Evolutionary conservation across 1,140 invertebrate genomes (phyloP), one percentile per base, ranked within the genome.

Genomic region (Procambarus clarkii): DNA sequence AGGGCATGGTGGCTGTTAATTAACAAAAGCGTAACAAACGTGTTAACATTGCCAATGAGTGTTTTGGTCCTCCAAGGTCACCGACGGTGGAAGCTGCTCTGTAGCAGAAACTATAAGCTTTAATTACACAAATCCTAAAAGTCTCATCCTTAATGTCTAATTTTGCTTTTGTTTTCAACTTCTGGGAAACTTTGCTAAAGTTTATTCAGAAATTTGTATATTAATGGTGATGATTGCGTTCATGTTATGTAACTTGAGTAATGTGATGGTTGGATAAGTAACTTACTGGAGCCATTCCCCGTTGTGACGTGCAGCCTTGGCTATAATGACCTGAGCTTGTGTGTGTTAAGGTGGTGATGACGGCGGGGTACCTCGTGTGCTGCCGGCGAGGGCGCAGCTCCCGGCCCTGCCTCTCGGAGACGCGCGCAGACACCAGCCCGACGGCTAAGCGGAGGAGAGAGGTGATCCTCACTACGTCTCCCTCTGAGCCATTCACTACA

Each of bases 401-500:
- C 69, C 46, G 7, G 15, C 13, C 21, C 9, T 9, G 21, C 46
- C 18, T 46, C 1, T 18, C 46, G 9, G n/a, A 48, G 21, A 3
- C 8, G n/a, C 2, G 2, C 0, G 54, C 18, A 54, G 2, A 48
- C 8, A 3, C 2, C 18, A 2, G 0, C n/a, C 15, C n/a, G n/a
- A 5, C 21, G 18, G 3, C 9, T 18, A 24, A 54, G 9, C 18
- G 15, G 3, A 77, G 58, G 11, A 21, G 78, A 9, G 13, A 54
- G 21, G 24, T 48, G 54, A n/a, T 80, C 2, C 44, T 80, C 18
- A 80, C 78, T 3, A 80, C 78, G 5, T 54, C 78, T 5, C 78
- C 78, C 18, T 21, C 46, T 4, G 78, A 80, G 24, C 78, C 78
- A 18, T 24, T 80, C 4, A 80, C 78, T 80, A 58, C 78, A 50